These are phyloP conservation scores for Pedicia rivosa DNA, from an alignment of 2,888 invertebrate genomes.

Conservation along the genomic window DNA sequence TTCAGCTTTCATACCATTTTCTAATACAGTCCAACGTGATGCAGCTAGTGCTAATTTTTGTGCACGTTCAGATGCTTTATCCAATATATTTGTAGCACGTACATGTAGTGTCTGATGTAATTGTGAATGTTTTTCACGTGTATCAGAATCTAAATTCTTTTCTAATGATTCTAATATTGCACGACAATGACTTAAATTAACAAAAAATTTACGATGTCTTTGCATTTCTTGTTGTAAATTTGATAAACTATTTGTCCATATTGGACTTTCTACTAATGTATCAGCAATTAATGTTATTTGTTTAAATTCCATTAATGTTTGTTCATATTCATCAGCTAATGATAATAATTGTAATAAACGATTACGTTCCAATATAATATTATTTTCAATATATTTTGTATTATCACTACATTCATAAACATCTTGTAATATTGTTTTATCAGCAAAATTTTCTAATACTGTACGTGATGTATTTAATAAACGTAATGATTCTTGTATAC, in stretches of 20 bases:
- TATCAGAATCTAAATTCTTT: slow-evolving; percentile 66
- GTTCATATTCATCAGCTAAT: slow-evolving; percentile 73
- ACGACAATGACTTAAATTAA: slow-evolving; percentile 72
- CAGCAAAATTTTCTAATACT: slow-evolving; percentile 51
- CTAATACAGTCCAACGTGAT: slow-evolving; percentile 65
- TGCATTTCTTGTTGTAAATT: slow-evolving; percentile 82
- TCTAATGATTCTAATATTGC: slow-evolving; percentile 75
- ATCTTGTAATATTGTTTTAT: slow-evolving; percentile 42
- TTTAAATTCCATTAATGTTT: slow-evolving; percentile 71
- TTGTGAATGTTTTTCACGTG: slow-evolving; percentile 51
- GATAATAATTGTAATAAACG: slow-evolving; percentile 57
- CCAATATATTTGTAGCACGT: slow-evolving; percentile 57
- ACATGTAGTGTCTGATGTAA: slow-evolving; percentile 63
- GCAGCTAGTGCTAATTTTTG: slow-evolving; percentile 75
- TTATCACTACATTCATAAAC: slow-evolving; percentile 49
- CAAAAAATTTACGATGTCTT: slow-evolving; percentile 77
- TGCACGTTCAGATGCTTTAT: slow-evolving; percentile 63
- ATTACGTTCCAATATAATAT: slow-evolving; percentile 54
- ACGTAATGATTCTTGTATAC: slow-evolving; percentile 41
- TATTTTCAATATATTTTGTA: slow-evolving; percentile 51
- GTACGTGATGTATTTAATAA: slow-evolving; percentile 44
- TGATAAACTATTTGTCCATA: slow-evolving; percentile 55
- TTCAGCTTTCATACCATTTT: slow-evolving; percentile 71
- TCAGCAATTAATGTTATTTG: slow-evolving; percentile 76
- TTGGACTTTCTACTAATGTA: slow-evolving; percentile 58